These are phyloP conservation scores for Cyanoliseus patagonus DNA, from an alignment of 2,113 vertebrate genomes.

Conservation along the genomic window DNA sequence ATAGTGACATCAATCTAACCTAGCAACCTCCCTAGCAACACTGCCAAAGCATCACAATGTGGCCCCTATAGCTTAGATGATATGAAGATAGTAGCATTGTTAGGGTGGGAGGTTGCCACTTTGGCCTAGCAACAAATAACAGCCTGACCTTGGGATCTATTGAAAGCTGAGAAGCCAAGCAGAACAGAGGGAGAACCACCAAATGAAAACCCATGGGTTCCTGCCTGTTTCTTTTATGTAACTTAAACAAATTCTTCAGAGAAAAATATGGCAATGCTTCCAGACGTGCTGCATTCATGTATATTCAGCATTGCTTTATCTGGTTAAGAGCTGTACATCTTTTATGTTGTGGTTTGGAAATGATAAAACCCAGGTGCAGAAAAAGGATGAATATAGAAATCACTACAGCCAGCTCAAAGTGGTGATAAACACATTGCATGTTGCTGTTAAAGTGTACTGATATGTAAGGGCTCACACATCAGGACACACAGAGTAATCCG, in stretches of 20 bases:
- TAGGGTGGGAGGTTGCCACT: constrained; percentile 52
- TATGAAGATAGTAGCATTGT: constrained; percentile 61
- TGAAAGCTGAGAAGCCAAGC: constrained; percentile 71
- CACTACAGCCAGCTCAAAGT: background rate
- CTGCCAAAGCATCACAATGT: constrained; percentile 66
- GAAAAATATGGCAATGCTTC: constrained; percentile 29
- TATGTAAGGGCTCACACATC: background rate
- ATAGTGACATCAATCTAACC: constrained; percentile 66
- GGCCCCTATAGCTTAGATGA: constrained; percentile 57
- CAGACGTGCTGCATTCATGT: background rate
- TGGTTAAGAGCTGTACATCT: background rate
- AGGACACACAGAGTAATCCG: fast-evolving
- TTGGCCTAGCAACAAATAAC: constrained; percentile 68
- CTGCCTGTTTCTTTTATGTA: constrained; percentile 50
- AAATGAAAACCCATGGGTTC: constrained; percentile 32
- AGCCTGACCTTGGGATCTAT: constrained; percentile 65
- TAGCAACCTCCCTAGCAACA: constrained; percentile 74
- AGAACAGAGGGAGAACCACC: constrained; percentile 54
- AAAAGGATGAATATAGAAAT: background rate
- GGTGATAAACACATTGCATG: background rate
- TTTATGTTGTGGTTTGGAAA: background rate
- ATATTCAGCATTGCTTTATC: background rate
- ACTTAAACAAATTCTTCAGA: constrained; percentile 44
- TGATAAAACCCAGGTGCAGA: background rate
- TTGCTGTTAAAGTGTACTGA: background rate